Evolutionary conservation across 2,113 vertebrate species (phyloP), one percentile per base, ranked within the genome.

Genomic region (Gnathonemus echidnorhynchus): DNA sequence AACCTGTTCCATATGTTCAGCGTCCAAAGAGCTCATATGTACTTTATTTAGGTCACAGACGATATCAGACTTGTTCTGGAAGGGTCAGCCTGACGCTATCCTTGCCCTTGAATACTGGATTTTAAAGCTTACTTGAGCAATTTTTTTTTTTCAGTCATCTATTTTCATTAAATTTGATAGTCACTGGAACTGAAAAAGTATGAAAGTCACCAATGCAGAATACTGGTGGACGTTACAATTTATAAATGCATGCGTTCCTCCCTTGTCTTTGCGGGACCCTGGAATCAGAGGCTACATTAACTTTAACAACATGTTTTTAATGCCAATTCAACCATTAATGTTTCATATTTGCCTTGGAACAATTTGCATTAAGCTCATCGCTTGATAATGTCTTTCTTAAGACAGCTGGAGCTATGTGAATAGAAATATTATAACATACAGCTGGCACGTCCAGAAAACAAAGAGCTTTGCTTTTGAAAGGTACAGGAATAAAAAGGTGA

Each of bases 261-360:
- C 87, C 15, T 19, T 88, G 24, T 35, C 15, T 88, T 39, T 35
- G 46, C 2, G 15, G 45, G 7, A 50, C 6, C n/a, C 45, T 86
- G 85, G n/a, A 86, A 86, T 86, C 85, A 13, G 48, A 86, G 52
- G 52, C 31, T 11, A 35, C 52, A 58, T 58, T 58, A 88, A 88
- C 56, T 21, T 88, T 88, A 58, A 88, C 39, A 35, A 11, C 17
- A 8, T 24, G n/a, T 88, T 50, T 84, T 87, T n/a, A 21, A 35
- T n/a, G 52, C 52, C 27, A 56, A 24, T 88, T 62, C 15, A 42
- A 13, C 15, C 35, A 42, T 88, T 45, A 88, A 88, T 88, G 21
- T 62, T 88, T 88, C 35, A 88, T 56, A 62, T 88, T 62, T 88
- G 35, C 50, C 87, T 88, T 56, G 31, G 35, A 88, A 56, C 53